Percentiles rank a stretch among this genome's conserved stretches.
These are phyloP conservation scores for Corapipo altera DNA, from an alignment of 2,113 vertebrate genomes.

Conservation along the genomic window DNA sequence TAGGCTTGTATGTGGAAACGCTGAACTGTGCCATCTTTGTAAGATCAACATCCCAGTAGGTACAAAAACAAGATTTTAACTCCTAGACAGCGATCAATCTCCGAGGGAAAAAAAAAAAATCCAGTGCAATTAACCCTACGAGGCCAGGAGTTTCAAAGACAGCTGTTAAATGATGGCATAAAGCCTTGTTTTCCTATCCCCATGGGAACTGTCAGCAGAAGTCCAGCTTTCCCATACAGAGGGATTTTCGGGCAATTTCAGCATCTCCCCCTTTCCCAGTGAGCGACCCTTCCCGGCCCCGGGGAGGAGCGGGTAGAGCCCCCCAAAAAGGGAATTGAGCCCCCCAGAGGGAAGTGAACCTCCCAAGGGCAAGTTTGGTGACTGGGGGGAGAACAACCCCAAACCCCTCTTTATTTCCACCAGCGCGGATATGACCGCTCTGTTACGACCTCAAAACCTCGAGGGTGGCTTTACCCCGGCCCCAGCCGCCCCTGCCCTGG, in stretches of 20 bases:
- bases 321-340: background rate
- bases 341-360: background rate
- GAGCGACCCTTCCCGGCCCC: background rate
- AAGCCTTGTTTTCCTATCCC: background rate
- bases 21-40: background rate
- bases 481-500: background rate
- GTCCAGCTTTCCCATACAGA: background rate
- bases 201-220: background rate
- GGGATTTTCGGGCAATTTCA: background rate
- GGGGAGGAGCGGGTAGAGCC: background rate
- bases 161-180: rapidly evolving
- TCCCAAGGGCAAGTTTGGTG: background rate
- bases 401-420: background rate
- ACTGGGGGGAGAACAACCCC: background rate
- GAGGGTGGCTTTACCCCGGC: background rate
- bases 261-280: background rate
- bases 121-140: background rate
- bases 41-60: background rate
- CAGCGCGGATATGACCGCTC: background rate
- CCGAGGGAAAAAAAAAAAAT: background rate
- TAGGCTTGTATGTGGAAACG: background rate
- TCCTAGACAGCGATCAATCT: background rate
- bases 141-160: background rate
- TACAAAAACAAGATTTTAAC: background rate
- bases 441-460: background rate